phyloP scores from a whole-genome alignment of 2,888 invertebrate species.

The Parapristionchus giblindavisi region DNA sequence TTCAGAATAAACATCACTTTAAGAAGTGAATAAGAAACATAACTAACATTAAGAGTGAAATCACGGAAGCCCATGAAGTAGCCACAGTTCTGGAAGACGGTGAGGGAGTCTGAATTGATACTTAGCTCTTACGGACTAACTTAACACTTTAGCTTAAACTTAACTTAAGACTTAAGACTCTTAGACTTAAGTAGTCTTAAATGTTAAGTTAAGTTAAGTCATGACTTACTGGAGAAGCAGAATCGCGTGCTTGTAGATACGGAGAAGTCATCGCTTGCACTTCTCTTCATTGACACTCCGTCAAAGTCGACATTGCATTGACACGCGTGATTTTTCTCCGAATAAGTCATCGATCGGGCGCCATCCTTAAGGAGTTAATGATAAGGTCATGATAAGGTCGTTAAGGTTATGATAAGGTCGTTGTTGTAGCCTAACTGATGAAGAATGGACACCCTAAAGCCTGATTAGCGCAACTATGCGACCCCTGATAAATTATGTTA shows the following conservation, averaged over 20 bases:
- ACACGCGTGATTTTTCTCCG: constrained; percentile 51
- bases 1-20: neutral
- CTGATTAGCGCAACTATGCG: too few relatives aligned
- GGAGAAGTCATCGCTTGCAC: constrained; percentile 48
- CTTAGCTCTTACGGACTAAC: too few relatives aligned
- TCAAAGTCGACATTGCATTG: constrained; percentile 47
- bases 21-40: constrained; percentile 2
- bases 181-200: neutral
- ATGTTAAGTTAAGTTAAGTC: too few relatives aligned
- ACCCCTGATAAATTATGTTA: too few relatives aligned
- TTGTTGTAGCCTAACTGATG: neutral
- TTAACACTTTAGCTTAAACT: neutral
- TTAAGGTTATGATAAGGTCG: neutral
- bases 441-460: neutral
- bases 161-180: neutral
- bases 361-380: constrained; percentile 8
- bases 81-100: constrained; percentile 62
- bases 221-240: constrained; percentile 51
- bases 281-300: constrained; percentile 48
- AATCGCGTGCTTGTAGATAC: constrained; percentile 52
- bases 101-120: constrained; percentile 54
- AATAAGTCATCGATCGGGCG: constrained; percentile 50
- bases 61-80: constrained; percentile 68
- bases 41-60: constrained; percentile 55
- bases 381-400: neutral